Evolutionary conservation across 2,888 invertebrate species (phyloP).

Genomic region (Pollenia angustigena): DNA sequence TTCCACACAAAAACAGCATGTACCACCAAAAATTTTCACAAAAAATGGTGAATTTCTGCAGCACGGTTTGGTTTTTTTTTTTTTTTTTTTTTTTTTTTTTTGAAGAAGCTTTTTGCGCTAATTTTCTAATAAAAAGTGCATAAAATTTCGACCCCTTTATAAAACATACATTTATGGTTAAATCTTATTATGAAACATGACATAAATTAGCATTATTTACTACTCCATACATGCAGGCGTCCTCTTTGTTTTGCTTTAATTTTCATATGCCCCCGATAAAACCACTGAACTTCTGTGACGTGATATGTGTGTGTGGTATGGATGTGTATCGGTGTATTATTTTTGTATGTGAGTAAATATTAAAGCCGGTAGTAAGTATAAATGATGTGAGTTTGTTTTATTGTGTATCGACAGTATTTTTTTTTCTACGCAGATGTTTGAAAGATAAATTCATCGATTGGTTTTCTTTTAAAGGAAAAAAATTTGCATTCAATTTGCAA

Average conservation of each 20-base stretch:
- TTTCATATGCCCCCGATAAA: slow-evolving; percentile 37
- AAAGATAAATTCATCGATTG: slow-evolving; percentile 20
- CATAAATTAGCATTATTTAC: slow-evolving; percentile 74
- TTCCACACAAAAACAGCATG: too few relatives aligned
- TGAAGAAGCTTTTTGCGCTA: too few relatives aligned
- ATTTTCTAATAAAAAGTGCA: too few relatives aligned
- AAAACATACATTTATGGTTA: slow-evolving; percentile 59
- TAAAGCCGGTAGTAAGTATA: slow-evolving; percentile 48
- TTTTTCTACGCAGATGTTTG: slow-evolving; percentile 23
- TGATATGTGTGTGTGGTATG: not conserved
- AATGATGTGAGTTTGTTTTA: slow-evolving; percentile 28
- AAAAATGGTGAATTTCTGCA: too few relatives aligned
- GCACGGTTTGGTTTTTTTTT: too few relatives aligned
- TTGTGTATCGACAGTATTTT: slow-evolving; percentile 27
- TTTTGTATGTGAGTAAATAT: not conserved
- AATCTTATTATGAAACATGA: slow-evolving; percentile 73
- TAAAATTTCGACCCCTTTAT: too few relatives aligned
- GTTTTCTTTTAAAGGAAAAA: not conserved
- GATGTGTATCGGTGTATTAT: not conserved
- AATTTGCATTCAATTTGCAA: too few relatives aligned
- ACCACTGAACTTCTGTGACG: not conserved
- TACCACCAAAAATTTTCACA: too few relatives aligned
- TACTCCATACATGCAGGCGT: slow-evolving; percentile 62
- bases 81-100: too few relatives aligned
- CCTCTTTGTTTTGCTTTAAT: slow-evolving; percentile 61